phyloP scores from a whole-genome alignment of 1,140 invertebrate genomes.

The Tribolium castaneum region DNA sequence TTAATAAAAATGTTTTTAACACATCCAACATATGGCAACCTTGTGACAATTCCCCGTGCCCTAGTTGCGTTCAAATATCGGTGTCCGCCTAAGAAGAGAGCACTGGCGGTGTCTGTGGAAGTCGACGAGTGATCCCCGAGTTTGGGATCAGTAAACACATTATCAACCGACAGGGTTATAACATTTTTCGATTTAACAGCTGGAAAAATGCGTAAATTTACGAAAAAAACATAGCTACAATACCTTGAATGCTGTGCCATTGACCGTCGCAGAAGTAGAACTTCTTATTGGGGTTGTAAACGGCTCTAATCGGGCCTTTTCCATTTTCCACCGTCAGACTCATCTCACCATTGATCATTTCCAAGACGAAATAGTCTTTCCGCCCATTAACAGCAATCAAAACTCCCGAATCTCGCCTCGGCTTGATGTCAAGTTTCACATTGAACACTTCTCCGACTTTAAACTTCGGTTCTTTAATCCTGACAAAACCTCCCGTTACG shows the following conservation, averaged over 20 bases:
- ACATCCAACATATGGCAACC: constrained; percentile 84
- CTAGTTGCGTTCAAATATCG: constrained; percentile 67
- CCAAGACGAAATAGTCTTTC: constrained; percentile 85
- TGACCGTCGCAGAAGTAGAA: constrained; percentile 93
- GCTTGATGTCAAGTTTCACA: constrained; percentile 89
- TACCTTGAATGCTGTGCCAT: constrained; percentile 92
- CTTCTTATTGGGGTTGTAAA: constrained; percentile 75
- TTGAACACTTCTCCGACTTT: constrained; percentile 81
- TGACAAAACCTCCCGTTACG: constrained; percentile 66
- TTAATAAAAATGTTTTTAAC: constrained; percentile 80
- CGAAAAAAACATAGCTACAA: constrained; percentile 38
- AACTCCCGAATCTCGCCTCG: constrained; percentile 84
- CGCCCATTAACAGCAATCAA: constrained; percentile 84
- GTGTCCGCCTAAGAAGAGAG: constrained; percentile 91
- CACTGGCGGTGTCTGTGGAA: constrained; percentile 83
- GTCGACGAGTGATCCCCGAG: constrained; percentile 74
- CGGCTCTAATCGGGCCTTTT: constrained; percentile 80
- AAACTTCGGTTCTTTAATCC: constrained; percentile 58
- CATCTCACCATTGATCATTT: constrained; percentile 87
- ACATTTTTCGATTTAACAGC: constrained; percentile 87
- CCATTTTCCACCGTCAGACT: constrained; percentile 88
- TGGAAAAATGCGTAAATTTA: constrained; percentile 63
- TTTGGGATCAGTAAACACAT: constrained; percentile 72
- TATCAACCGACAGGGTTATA: constrained; percentile 84
- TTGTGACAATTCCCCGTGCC: constrained; percentile 69